phyloP scores from a whole-genome alignment of 2,888 invertebrate species.

The Amiota mariae region DNA sequence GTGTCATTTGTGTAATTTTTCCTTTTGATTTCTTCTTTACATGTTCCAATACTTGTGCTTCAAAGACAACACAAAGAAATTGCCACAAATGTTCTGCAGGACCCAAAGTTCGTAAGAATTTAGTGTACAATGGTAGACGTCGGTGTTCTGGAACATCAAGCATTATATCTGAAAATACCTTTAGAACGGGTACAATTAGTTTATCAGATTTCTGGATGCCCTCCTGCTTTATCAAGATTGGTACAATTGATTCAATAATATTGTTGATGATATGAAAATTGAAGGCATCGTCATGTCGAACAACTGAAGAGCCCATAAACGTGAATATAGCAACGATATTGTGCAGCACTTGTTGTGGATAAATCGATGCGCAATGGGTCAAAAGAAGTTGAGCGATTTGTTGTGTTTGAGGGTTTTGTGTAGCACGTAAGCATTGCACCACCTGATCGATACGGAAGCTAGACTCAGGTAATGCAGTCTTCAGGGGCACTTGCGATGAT shows the following conservation, averaged over 20 bases:
- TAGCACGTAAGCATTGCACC: conserved; percentile 92
- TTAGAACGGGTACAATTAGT: conserved; percentile 80
- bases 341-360: conserved; percentile 89
- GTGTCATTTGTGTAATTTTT: not conserved
- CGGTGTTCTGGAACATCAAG: conserved; percentile 95
- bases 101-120: conserved; percentile 83
- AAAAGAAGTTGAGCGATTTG: conserved; percentile 92
- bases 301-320: conserved; percentile 95
- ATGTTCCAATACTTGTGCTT: conserved; percentile 80
- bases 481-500: conserved; percentile 74
- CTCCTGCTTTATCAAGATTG: conserved; percentile 80
- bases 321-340: conserved; percentile 98
- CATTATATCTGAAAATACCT: conserved; percentile 93
- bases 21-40: conserved; percentile 68
- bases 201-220: conserved; percentile 49
- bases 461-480: conserved; percentile 73
- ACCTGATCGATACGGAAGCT: conserved; percentile 70
- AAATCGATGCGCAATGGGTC: conserved; percentile 83
- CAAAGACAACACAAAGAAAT: conserved; percentile 82
- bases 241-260: conserved; percentile 91
- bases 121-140: conserved; percentile 84
- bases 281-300: conserved; percentile 94
- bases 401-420: conserved; percentile 96
- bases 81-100: conserved; percentile 80
- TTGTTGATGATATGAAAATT: conserved; percentile 94